phyloP scores from a whole-genome alignment of 1,140 invertebrate species.

The Drosophila ambigua region DNA sequence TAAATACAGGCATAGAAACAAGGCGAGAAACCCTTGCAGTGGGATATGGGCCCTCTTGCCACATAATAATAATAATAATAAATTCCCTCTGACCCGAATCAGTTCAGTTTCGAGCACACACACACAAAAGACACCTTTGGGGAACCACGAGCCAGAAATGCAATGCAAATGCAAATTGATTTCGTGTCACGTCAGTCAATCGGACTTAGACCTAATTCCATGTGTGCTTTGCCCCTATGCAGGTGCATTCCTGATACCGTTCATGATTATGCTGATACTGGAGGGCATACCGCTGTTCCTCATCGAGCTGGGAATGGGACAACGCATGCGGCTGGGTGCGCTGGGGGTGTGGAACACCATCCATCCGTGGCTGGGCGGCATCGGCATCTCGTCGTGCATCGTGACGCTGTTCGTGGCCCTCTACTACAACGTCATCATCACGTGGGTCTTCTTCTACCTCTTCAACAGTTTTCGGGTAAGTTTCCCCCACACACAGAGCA shows the following conservation, averaged over 20 bases:
- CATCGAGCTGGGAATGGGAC: conserved; percentile 96
- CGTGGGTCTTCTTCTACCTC: conserved; percentile 98
- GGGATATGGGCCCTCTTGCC: too few relatives aligned
- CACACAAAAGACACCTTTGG: not conserved
- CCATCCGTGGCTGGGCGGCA: conserved; percentile 95
- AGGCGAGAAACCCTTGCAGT: too few relatives aligned
- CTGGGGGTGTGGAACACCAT: conserved; percentile 97
- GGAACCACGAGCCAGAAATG: conserved; percentile 4
- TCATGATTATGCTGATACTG: conserved; percentile 95
- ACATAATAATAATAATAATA: too few relatives aligned
- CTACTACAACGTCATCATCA: conserved; percentile 99
- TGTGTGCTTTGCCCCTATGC: conserved; percentile 55
- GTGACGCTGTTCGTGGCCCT: conserved; percentile 96
- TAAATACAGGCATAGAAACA: too few relatives aligned
- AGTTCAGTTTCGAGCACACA: not conserved
- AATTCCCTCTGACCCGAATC: too few relatives aligned
- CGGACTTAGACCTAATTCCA: not conserved
- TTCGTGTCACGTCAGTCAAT: conserved; percentile 33
- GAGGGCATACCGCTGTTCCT: conserved; percentile 97
- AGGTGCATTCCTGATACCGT: conserved; percentile 99
- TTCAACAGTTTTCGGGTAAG: conserved; percentile 94
- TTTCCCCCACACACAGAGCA: conserved; percentile 21
- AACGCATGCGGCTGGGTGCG: conserved; percentile 94
- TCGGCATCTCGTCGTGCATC: conserved; percentile 94
- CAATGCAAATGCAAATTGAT: conserved; percentile 38